Percentiles rank a stretch among this genome's conserved stretches.
phyloP scores from a whole-genome alignment of 1,140 invertebrate species.

The Agrypnia vestita region DNA sequence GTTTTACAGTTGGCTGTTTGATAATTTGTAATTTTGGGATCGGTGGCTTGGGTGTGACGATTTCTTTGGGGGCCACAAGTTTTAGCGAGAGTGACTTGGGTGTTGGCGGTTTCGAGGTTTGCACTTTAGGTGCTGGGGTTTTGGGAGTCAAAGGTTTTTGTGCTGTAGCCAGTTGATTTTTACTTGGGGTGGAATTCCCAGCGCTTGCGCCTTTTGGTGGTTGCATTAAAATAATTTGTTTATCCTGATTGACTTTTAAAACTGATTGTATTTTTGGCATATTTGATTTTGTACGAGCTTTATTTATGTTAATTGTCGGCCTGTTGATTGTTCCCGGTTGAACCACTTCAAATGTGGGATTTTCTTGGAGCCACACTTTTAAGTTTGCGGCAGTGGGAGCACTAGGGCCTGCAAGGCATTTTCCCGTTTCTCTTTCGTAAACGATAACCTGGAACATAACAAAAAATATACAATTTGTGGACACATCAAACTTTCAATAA shows the following conservation, averaged over 20 bases:
- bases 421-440: slow-evolving; percentile 85
- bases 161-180: background rate
- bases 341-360: slow-evolving; percentile 90
- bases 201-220: slow-evolving; percentile 53
- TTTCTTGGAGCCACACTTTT: slow-evolving; percentile 86
- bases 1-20: slow-evolving; percentile 24
- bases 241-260: slow-evolving; percentile 65
- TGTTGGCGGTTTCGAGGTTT: slow-evolving; percentile 28
- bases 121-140: slow-evolving; percentile 49
- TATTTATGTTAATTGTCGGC: slow-evolving; percentile 64
- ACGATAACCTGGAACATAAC: slow-evolving; percentile 78
- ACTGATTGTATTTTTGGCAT: slow-evolving; percentile 68
- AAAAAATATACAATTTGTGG: background rate
- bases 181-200: slow-evolving; percentile 44
- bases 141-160: slow-evolving; percentile 41
- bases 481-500: background rate
- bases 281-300: slow-evolving; percentile 48
- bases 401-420: slow-evolving; percentile 81
- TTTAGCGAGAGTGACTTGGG: slow-evolving; percentile 19
- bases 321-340: slow-evolving; percentile 76
- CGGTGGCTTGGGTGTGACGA: slow-evolving; percentile 8
- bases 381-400: slow-evolving; percentile 86
- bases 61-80: slow-evolving; percentile 38
- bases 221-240: slow-evolving; percentile 52
- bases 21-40: slow-evolving; percentile 22